These are phyloP conservation scores for Pluvialis apricaria DNA, from an alignment of 2,113 vertebrate genomes.

Conservation along the genomic window DNA sequence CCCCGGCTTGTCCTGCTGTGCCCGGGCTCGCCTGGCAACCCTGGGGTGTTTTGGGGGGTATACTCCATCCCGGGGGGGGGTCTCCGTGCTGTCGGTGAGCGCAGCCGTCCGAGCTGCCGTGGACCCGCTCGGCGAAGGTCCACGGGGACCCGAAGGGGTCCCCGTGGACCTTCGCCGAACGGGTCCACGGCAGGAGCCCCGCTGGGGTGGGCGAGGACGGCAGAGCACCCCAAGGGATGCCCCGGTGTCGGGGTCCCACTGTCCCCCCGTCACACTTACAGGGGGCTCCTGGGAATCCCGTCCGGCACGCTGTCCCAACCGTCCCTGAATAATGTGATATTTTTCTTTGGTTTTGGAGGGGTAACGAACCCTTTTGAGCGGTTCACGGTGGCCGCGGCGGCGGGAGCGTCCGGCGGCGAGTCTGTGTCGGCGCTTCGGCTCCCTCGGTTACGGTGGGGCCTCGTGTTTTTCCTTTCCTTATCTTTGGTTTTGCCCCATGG, in stretches of 20 bases:
- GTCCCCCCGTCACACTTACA: neutral
- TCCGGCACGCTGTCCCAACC: no score
- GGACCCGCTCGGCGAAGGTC: no score
- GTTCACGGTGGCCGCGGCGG: no score
- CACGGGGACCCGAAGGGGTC: no score
- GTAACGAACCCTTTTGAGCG: neutral
- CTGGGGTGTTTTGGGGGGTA: neutral
- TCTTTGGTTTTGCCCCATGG: neutral
- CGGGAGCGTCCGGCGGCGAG: no score
- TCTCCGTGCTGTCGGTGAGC: no score
- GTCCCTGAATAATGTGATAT: rapidly evolving
- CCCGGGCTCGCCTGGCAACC: no score
- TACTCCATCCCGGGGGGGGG: neutral
- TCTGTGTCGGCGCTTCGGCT: neutral
- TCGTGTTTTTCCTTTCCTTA: neutral
- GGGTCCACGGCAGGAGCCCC: neutral
- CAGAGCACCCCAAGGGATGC: rapidly evolving
- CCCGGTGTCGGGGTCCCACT: rapidly evolving
- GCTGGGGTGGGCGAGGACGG: rapidly evolving
- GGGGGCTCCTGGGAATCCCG: neutral
- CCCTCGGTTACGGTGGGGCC: rapidly evolving
- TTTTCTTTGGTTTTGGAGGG: neutral
- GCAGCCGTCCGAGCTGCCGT: neutral
- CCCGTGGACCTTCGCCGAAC: neutral
- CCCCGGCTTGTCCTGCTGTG: no score